Evolutionary conservation across 2,888 invertebrate species (phyloP).

Genomic region (Bellardia bayeri): DNA sequence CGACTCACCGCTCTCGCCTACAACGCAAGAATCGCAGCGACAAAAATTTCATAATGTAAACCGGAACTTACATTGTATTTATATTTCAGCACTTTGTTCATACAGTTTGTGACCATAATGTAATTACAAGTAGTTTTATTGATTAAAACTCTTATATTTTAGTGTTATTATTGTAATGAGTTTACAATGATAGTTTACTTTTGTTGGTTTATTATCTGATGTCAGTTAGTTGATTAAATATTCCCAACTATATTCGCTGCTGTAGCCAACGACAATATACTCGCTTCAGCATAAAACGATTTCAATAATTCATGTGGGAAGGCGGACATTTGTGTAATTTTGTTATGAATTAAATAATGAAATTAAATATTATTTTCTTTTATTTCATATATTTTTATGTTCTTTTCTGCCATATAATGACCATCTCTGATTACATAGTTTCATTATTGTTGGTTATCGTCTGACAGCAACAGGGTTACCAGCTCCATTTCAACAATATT

Average conservation of each 20-base stretch:
- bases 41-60: no score
- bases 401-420: not conserved
- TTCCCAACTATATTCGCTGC: not conserved
- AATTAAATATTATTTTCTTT: conserved; percentile 47
- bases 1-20: no score
- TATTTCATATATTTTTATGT: not conserved
- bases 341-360: conserved; percentile 55
- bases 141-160: no score
- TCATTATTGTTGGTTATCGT: conserved; percentile 8
- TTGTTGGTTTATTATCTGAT: no score
- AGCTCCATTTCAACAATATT: not conserved
- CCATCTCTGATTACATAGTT: conserved; percentile 10
- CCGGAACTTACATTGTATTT: no score
- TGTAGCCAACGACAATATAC: conserved; percentile 7
- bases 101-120: no score
- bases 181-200: no score
- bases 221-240: no score
- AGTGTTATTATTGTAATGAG: no score
- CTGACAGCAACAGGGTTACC: not conserved
- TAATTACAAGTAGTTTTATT: no score
- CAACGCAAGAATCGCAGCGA: no score
- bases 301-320: conserved; percentile 57
- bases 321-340: conserved; percentile 47
- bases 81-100: no score
- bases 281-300: not conserved